These are phyloP conservation scores for Philereme vetulata DNA, from an alignment of 2,888 invertebrate species.

Conservation along the genomic window DNA sequence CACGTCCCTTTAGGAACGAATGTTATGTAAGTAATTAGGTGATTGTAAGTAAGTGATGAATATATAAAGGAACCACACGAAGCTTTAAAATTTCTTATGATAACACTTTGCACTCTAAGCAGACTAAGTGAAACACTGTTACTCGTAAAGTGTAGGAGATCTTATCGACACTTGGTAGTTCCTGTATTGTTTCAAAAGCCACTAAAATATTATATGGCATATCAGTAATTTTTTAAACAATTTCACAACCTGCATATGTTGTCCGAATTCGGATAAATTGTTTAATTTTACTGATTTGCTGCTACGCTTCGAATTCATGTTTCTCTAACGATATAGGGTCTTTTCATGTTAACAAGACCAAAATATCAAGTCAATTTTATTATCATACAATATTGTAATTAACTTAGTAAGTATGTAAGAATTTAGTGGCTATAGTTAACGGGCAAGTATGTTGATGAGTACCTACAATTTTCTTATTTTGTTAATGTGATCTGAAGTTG, in stretches of 20 bases:
- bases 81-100: conserved; percentile 84
- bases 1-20: conserved; percentile 84
- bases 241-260: not conserved
- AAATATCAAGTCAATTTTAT: conserved; percentile 79
- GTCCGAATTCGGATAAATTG: conserved; percentile 7
- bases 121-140: conserved; percentile 70
- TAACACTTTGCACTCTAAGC: conserved; percentile 81
- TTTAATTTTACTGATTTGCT: conserved; percentile 31
- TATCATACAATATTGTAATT: conserved; percentile 55
- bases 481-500: conserved; percentile 81
- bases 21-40: conserved; percentile 80
- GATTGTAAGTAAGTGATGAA: conserved; percentile 77
- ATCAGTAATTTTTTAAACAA: conserved; percentile 21
- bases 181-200: conserved; percentile 27
- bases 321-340: conserved; percentile 48
- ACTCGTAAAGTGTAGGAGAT: conserved; percentile 46
- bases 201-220: conserved; percentile 17
- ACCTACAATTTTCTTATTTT: conserved; percentile 62
- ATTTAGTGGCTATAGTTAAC: conserved; percentile 65
- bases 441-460: conserved; percentile 65
- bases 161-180: conserved; percentile 34
- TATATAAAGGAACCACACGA: conserved; percentile 80
- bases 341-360: conserved; percentile 68
- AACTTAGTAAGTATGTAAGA: conserved; percentile 70
- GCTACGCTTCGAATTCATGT: conserved; percentile 34